Evolutionary conservation across 1,140 invertebrate genomes (phyloP), one percentile per base, ranked within the genome.

Genomic region (Dendroctonus valens): DNA sequence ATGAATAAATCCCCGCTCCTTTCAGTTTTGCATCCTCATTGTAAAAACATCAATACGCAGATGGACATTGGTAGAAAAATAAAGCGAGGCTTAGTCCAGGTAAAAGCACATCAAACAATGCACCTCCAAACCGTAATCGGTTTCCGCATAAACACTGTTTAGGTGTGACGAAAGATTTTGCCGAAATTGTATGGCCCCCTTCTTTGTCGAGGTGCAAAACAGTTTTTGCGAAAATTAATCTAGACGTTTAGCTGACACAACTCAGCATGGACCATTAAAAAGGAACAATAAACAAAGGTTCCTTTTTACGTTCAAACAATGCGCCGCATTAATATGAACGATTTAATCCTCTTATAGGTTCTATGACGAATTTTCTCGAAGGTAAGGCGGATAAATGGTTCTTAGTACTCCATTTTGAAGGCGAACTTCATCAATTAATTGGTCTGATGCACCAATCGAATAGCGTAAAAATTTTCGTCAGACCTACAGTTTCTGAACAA

Each of bases 121-220:
- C 40, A 5, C 41, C 9, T 44, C 15, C 55, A 58, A 50, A 14
- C 12, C 48, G 26, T 44, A 58, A 58, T 58, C 55, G 14, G 41
- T 58, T 58, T 58, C 55, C 55, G 55, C 40, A 58, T 58, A 58
- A 55, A 58, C 55, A 58, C 55, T 14, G 44, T 58, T 58, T 58
- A 58, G 41, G 55, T 58, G 55, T 58, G 55, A 58, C 55, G 15
- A 58, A 58, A 54, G 6, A 41, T 42, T 55, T 58, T 58, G 55
- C 55, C 55, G 55, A 58, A 58, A 14, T 58, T 42, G 15, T 58
- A 58, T 58, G 41, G 55, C 40, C 7, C 41, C 55, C 38, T 44
- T 44, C 55, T 42, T 58, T 58, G 55, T 58, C 40, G 39, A 58
- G 55, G 55, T 55, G 53, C 55, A 41, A 58, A 58, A 42, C 14